These are phyloP conservation scores for Callipepla squamata DNA, from an alignment of 2,113 vertebrate species.

Conservation along the genomic window DNA sequence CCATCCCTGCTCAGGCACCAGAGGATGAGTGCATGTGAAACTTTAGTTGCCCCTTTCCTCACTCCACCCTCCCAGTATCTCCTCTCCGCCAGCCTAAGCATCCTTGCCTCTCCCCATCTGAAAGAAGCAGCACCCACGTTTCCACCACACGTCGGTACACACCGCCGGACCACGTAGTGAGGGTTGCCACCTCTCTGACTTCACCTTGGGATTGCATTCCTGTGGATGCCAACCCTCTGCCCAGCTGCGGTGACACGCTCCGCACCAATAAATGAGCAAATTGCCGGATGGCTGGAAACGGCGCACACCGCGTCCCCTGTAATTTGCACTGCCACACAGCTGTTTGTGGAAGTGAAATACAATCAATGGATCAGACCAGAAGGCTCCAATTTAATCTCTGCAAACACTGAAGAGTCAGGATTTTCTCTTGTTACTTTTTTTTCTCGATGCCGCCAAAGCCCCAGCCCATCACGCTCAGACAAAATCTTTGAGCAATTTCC, in stretches of 20 bases:
- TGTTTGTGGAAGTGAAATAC: background rate
- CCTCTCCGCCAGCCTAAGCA: background rate
- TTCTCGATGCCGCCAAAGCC: background rate
- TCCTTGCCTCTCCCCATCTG: background rate
- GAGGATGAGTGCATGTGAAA: background rate
- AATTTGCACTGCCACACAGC: constrained; percentile 17
- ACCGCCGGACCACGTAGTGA: background rate
- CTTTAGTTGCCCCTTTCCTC: background rate
- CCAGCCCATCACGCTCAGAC: background rate
- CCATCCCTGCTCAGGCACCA: too few species aligned
- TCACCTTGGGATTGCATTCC: background rate
- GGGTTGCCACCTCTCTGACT: background rate
- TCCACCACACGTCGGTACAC: background rate
- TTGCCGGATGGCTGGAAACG: background rate
- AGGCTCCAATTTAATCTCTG: constrained; percentile 28
- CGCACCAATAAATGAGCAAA: background rate
- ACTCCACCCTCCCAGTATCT: background rate
- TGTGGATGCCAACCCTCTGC: background rate
- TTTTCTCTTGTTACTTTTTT: background rate
- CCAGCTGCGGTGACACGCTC: background rate
- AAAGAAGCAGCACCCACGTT: background rate
- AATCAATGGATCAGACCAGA: background rate
- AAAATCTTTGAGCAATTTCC: background rate
- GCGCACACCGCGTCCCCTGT: background rate
- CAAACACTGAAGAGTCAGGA: background rate